Conservation (phyloP, 1,140 invertebrate species). For the Drosophila punjabiensis region DNA sequence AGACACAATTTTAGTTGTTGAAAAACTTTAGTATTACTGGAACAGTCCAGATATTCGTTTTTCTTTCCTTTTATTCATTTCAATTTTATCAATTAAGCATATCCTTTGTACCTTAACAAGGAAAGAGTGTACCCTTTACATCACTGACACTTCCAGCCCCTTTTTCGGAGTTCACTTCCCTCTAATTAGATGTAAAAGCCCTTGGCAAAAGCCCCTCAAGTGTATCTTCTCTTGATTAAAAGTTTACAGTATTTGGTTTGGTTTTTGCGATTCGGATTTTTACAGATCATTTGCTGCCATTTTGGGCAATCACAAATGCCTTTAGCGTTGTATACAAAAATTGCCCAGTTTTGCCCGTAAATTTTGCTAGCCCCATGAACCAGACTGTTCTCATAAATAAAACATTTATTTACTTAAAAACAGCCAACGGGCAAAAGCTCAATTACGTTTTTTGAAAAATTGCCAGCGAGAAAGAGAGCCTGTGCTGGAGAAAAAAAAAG, state of each 20-base stretch:
- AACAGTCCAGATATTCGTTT: no score
- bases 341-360: neutral
- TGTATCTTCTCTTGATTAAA: conserved; percentile 68
- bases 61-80: no score
- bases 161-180: conserved; percentile 14
- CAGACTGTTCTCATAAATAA: conserved; percentile 67
- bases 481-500: no score
- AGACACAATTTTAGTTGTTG: no score
- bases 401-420: conserved; percentile 79
- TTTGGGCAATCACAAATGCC: conserved; percentile 47
- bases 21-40: no score
- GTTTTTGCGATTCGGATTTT: conserved; percentile 51
- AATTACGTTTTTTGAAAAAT: conserved; percentile 77
- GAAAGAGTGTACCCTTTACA: neutral
- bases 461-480: conserved; percentile 30
- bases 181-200: conserved; percentile 74
- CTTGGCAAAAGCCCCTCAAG: conserved; percentile 39
- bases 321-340: conserved; percentile 4
- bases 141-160: neutral
- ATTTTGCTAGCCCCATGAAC: neutral
- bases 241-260: conserved; percentile 63
- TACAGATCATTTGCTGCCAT: conserved; percentile 74
- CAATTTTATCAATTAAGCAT: no score
- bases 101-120: neutral
- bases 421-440: conserved; percentile 67